These are phyloP conservation scores for Pyrrhosoma nymphula DNA, from an alignment of 2,888 invertebrate species.

Conservation along the genomic window DNA sequence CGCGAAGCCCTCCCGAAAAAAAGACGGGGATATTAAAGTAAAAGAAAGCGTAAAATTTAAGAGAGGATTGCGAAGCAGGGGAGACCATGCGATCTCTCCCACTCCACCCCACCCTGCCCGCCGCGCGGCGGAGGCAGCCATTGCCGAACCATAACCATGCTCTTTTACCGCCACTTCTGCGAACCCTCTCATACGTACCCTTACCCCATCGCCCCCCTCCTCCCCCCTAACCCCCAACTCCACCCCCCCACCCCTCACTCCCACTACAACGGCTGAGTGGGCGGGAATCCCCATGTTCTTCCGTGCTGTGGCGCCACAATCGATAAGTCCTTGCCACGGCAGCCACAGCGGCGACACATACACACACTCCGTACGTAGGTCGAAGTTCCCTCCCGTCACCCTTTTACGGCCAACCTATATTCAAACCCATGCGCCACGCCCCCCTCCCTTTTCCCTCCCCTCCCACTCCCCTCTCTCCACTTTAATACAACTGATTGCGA, in stretches of 20 bases:
- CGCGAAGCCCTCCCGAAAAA: conserved; percentile 36
- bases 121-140: not conserved
- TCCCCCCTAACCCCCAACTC: not conserved
- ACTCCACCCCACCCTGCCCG: not conserved
- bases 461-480: not conserved
- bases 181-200: not conserved
- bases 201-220: not conserved
- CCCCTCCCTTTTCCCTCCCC: not conserved
- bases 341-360: conserved; percentile 64
- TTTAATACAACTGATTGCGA: not conserved
- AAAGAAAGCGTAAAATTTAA: conserved; percentile 38
- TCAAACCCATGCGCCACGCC: not conserved
- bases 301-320: conserved; percentile 63
- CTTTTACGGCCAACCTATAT: conserved; percentile 34
- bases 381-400: conserved; percentile 45
- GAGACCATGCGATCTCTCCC: not conserved
- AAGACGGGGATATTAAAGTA: not conserved
- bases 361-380: conserved; percentile 29
- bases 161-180: conserved; percentile 29
- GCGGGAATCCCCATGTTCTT: conserved; percentile 61
- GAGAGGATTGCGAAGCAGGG: not conserved
- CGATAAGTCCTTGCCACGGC: conserved; percentile 65
- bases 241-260: not conserved
- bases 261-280: conserved; percentile 20
- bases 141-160: conserved; percentile 8